A percentile compares a stretch with the other conserved stretches of the same genome.
Evolutionary conservation across 1,140 invertebrate genomes (phyloP).

Genomic region (Bombus turneri): DNA sequence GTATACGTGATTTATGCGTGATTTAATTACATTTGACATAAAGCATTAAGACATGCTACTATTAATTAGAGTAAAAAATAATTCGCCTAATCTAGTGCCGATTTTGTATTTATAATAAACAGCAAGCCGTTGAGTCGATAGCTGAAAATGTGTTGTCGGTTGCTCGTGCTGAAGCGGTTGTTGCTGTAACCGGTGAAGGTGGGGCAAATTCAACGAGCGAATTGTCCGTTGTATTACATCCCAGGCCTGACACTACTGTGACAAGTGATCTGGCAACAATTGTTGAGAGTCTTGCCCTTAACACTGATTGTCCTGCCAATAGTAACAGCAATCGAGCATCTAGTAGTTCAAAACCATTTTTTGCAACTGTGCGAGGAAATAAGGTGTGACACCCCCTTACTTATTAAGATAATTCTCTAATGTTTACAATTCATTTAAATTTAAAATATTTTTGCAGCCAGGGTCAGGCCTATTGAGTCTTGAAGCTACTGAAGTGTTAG

Average conservation of each 20-base stretch:
- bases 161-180: constrained; percentile 89
- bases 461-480: constrained; percentile 78
- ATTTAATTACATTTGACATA: constrained; percentile 9
- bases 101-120: constrained; percentile 54
- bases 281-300: constrained; percentile 89
- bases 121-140: constrained; percentile 94
- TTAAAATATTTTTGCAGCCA: constrained; percentile 69
- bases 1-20: neutral
- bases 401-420: neutral
- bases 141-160: constrained; percentile 93
- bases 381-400: constrained; percentile 71
- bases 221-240: constrained; percentile 84
- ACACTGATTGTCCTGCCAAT: constrained; percentile 80
- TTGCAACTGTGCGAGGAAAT: constrained; percentile 77
- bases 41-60: neutral
- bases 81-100: neutral
- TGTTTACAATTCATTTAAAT: neutral
- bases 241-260: constrained; percentile 84
- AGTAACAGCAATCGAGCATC: constrained; percentile 80
- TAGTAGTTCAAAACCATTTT: constrained; percentile 77
- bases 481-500: constrained; percentile 85
- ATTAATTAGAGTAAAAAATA: neutral
- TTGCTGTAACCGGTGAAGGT: constrained; percentile 85
- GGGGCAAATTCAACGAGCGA: constrained; percentile 83
- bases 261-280: constrained; percentile 92